These are phyloP conservation scores for Neodiprion fabricii DNA, from an alignment of 1,140 invertebrate genomes.

Conservation along the genomic window DNA sequence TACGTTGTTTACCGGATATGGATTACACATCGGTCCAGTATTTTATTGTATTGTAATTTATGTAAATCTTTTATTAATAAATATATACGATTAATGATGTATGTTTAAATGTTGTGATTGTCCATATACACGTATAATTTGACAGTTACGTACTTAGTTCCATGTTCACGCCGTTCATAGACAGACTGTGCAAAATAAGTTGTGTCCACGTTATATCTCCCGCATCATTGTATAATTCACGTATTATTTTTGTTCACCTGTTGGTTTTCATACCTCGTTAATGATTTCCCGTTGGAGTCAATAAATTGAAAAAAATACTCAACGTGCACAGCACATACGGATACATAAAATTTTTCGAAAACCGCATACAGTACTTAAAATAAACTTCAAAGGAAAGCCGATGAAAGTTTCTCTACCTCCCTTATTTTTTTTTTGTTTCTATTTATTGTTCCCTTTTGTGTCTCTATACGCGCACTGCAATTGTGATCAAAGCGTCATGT, in stretches of 20 bases:
- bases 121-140: neutral
- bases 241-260: too few relatives aligned
- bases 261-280: too few relatives aligned
- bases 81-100: slow-evolving; percentile 24
- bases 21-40: slow-evolving; percentile 38
- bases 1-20: neutral
- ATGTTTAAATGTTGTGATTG: slow-evolving; percentile 7
- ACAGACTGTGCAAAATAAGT: too few relatives aligned
- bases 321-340: neutral
- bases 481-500: slow-evolving; percentile 10
- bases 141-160: too few relatives aligned
- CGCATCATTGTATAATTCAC: too few relatives aligned
- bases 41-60: slow-evolving; percentile 50
- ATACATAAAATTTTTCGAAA: neutral
- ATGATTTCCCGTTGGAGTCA: neutral
- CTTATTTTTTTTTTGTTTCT: neutral
- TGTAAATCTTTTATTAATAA: slow-evolving; percentile 51
- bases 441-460: neutral
- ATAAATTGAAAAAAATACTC: neutral
- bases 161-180: too few relatives aligned
- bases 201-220: too few relatives aligned
- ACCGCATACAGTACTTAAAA: too few relatives aligned
- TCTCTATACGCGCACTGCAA: too few relatives aligned
- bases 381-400: too few relatives aligned
- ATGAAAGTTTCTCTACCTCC: neutral